phyloP scores from a whole-genome alignment of 2,113 vertebrate genomes.

The Eolophus roseicapilla region DNA sequence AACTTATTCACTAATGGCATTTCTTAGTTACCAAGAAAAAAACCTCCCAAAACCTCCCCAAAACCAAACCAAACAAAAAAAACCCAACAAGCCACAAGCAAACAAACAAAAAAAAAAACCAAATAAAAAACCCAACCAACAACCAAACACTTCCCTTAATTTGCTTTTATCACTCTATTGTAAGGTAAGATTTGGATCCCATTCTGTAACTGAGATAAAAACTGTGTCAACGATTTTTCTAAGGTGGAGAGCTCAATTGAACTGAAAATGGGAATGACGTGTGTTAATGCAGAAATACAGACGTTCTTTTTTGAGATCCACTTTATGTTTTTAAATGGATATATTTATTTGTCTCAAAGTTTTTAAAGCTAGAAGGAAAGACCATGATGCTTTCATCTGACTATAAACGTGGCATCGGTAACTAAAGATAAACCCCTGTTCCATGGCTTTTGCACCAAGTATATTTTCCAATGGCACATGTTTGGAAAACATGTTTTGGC shows the following conservation, averaged over 20 bases:
- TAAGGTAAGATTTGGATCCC: background rate
- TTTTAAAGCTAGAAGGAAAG: background rate
- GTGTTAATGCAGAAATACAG: background rate
- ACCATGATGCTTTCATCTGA: background rate
- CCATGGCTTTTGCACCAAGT: background rate
- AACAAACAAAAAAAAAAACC: background rate
- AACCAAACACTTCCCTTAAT: background rate
- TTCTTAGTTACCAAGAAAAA: background rate
- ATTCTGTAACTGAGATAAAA: background rate
- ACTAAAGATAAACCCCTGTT: background rate
- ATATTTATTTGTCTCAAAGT: background rate
- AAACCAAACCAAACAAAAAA: background rate
- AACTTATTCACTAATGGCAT: background rate
- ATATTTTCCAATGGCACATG: background rate
- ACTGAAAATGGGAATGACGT: background rate
- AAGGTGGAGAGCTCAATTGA: background rate
- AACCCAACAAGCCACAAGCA: background rate
- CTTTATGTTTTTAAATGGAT: background rate
- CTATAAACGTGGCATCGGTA: background rate
- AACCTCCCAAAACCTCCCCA: background rate
- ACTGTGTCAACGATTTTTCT: background rate
- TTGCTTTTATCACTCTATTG: background rate
- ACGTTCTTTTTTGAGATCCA: background rate
- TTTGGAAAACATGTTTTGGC: background rate
- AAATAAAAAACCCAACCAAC: too few species aligned